Evolutionary conservation across 2,113 vertebrate genomes (phyloP), one percentile per base, ranked within the genome.

Genomic region (Silurus asotus): DNA sequence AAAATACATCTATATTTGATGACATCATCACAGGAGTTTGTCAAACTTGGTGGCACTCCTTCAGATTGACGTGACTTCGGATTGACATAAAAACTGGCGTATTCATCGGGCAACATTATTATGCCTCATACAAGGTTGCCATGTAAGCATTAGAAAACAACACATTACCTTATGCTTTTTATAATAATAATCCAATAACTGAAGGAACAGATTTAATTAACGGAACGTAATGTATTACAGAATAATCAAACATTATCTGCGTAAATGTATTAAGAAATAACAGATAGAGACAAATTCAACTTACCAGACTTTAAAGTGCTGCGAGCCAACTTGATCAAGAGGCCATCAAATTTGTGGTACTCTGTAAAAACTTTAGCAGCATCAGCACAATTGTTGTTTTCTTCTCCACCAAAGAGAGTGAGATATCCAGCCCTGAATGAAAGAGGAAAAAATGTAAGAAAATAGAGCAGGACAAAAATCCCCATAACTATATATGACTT

Each of bases 291-390:
- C 14, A 9, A 28, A 6, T 59, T 64, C n/a, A 64, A 82, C 79
- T 67, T 6, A 97, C 96, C 95, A 89, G 84, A 51, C 10, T 91
- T 95, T 51, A 97, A 87, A 0, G 91, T 94, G 49, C 92, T 94
- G 2, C 95, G 93, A 0, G 95, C 96, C 90, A 96, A 87, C 88
- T 94, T 96, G 82, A 95, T 95, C n/a, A 96, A 89, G 84, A 96
- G 89, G 0, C 82, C 81, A 10, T 97, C 96, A 3, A 95, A 94
- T 91, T 92, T 95, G 85, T 94, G 92, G 90, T 95, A 96, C 85
- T 94, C 91, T 8, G 91, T 87, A 10, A 95, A 96, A 88, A 96
- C 81, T 0, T 91, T 91, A 0, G 92, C 91, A 0, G 95, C 94
- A 82, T 96, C 91, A 0, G 37, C n/a, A 5, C 84, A 4, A 86